Base-by-base conservation (phyloP, 2,113 vertebrate species). In the Periophthalmodon schlosseri region DNA sequence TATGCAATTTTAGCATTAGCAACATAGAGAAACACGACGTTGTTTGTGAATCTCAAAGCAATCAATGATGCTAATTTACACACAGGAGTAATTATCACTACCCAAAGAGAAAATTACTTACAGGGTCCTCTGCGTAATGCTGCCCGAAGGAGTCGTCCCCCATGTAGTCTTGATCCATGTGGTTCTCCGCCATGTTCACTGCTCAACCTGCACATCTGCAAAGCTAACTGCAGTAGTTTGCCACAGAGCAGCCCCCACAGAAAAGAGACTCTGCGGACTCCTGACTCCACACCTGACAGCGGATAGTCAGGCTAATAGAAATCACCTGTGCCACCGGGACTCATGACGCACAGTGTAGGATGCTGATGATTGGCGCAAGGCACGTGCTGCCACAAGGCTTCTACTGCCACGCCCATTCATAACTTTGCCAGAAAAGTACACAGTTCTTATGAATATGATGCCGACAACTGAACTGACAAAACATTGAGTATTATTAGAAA, bases 121-220 rank as follows among this genome's bases (percentile, higher is more conserved):
- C 93, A 76, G 90, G 90, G 85, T 94, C 93, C 74, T 93, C 93
- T 36, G 77, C 68, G 75, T 83, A 89, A 79, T 82, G 88, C 63
- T 85, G 84, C 58, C 75, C 84, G 68, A 84, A 76, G 81, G 78
- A 78, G 85, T 91, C 91, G 79, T 86, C 86, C 78, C 90, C 86
- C 70, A 93, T 86, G 84, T 91, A 91, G 84, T 81, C 87, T 76
- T 91, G 89, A 67, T 92, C 87, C 83, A 88, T 81, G 73, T 88
- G 87, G 73, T 86, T 86, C 68, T 92, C 92, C 82, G 90, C 90
- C 93, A 94, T 94, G 76, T 74, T 93, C 79, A 83, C 72, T 79
- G 82, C 76, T 78, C 78, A 66, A 83, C 81, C 90, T 88, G 87
- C 74, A 76, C 81, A 87, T 86, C 87, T 85, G 87, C 80, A 77